A percentile compares a stretch with the other conserved stretches of the same genome.
Evolutionary conservation across 2,888 invertebrate species (phyloP).

Genomic region (Keiferia lycopersicella): DNA sequence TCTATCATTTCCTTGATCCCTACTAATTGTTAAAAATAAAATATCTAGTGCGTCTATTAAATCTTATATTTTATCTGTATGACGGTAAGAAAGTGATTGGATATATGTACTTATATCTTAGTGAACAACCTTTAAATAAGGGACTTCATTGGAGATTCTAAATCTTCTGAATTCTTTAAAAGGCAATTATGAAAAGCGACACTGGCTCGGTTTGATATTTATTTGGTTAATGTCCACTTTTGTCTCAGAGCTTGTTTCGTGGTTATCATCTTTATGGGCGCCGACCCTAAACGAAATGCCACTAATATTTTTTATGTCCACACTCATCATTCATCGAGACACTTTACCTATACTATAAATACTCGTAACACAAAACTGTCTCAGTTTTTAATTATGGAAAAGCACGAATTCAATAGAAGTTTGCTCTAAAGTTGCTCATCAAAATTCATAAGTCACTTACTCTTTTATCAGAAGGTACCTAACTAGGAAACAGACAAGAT

Average conservation of each 20-base stretch:
- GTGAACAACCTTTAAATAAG: not conserved
- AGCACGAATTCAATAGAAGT: not conserved
- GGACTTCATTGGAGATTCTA: constrained; percentile 20
- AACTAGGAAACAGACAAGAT: constrained; percentile 31
- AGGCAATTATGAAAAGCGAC: constrained; percentile 46
- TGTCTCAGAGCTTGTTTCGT: constrained; percentile 45
- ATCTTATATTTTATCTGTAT: too few relatives aligned
- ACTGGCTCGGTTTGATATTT: constrained; percentile 47
- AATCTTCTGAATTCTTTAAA: constrained; percentile 32
- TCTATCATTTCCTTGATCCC: too few relatives aligned
- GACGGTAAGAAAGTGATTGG: too few relatives aligned
- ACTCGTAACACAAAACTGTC: not conserved
- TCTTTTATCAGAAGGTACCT: not conserved
- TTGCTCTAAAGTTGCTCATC: not conserved
- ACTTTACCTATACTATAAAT: constrained; percentile 30
- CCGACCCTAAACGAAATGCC: constrained; percentile 35
- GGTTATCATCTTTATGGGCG: constrained; percentile 43
- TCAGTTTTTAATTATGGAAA: not conserved
- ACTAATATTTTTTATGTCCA: constrained; percentile 47
- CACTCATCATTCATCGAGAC: constrained; percentile 40
- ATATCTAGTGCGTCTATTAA: too few relatives aligned
- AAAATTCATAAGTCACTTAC: not conserved
- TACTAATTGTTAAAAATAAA: too few relatives aligned
- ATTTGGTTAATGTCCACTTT: constrained; percentile 53
- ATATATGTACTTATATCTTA: too few relatives aligned